Percentiles rank a stretch among this genome's conserved stretches.
These are phyloP conservation scores for Lepidurus arcticus DNA, from an alignment of 1,140 invertebrate species.

Conservation along the genomic window DNA sequence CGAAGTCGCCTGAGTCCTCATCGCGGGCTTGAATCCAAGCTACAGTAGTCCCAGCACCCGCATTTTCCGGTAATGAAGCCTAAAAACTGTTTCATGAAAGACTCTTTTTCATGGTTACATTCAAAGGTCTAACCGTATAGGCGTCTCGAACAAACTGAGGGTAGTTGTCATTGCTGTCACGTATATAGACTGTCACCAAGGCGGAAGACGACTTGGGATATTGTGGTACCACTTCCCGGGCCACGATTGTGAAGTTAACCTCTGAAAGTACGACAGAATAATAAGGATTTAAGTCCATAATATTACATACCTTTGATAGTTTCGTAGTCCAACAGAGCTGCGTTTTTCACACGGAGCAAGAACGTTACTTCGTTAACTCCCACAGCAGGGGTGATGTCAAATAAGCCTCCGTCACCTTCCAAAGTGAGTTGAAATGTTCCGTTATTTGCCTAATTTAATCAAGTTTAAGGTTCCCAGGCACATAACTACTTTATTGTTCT, in stretches of 20 bases:
- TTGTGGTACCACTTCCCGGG: constrained; percentile 68
- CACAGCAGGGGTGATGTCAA: constrained; percentile 79
- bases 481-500: constrained; percentile 35
- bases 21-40: constrained; percentile 75
- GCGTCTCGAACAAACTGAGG: constrained; percentile 61
- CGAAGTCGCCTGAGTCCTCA: constrained; percentile 75
- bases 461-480: not conserved
- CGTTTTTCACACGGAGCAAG: constrained; percentile 79
- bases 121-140: constrained; percentile 29
- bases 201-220: constrained; percentile 71
- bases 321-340: constrained; percentile 79
- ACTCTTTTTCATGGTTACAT: not conserved
- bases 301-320: constrained; percentile 51
- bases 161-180: constrained; percentile 90
- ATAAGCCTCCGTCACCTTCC: constrained; percentile 71
- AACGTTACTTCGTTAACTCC: constrained; percentile 90
- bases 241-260: constrained; percentile 78
- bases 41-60: constrained; percentile 69
- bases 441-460: constrained; percentile 69
- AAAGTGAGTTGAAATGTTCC: constrained; percentile 81
- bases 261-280: constrained; percentile 48
- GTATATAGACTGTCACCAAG: constrained; percentile 73
- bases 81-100: constrained; percentile 31
- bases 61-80: constrained; percentile 63
- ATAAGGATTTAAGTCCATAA: constrained; percentile 16